Conservation (phyloP, 1,140 invertebrate genomes). For the Heliconius melpomene region DNA sequence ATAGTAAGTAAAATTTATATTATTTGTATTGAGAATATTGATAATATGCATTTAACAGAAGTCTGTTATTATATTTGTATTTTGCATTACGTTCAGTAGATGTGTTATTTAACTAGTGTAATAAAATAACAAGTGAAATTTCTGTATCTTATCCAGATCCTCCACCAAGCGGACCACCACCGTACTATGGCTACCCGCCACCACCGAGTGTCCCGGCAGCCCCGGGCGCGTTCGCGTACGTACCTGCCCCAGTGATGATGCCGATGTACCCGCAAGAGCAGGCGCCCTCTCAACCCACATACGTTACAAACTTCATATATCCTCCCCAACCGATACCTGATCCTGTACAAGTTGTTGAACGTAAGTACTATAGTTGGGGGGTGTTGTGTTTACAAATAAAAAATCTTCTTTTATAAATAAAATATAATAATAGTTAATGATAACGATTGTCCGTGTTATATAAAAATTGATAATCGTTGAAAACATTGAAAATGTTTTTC, state of each 20-base stretch:
- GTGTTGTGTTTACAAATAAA: neutral
- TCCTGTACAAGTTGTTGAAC: constrained; percentile 49
- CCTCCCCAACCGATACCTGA: constrained; percentile 46
- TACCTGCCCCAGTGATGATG: constrained; percentile 64
- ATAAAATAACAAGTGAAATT: no score
- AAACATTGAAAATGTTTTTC: no score
- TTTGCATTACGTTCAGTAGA: no score
- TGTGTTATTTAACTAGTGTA: no score
- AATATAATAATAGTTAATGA: no score
- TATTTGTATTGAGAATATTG: neutral
- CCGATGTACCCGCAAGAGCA: constrained; percentile 54
- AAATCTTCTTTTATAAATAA: no score
- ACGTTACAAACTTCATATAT: constrained; percentile 51
- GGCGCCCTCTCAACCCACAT: constrained; percentile 31
- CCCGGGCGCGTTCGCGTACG: constrained; percentile 50
- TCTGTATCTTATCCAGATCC: constrained; percentile 17
- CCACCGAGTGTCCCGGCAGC: constrained; percentile 36
- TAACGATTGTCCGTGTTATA: no score
- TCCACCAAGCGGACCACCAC: constrained; percentile 58
- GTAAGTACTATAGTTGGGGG: constrained; percentile 38
- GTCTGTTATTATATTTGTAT: neutral
- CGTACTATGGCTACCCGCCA: constrained; percentile 53
- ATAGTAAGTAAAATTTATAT: neutral
- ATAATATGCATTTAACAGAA: neutral
- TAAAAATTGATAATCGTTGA: no score